These are phyloP conservation scores for Lepilemur septentrionalis DNA, from an alignment of 2,797 vertebrate genomes.

Conservation along the genomic window DNA sequence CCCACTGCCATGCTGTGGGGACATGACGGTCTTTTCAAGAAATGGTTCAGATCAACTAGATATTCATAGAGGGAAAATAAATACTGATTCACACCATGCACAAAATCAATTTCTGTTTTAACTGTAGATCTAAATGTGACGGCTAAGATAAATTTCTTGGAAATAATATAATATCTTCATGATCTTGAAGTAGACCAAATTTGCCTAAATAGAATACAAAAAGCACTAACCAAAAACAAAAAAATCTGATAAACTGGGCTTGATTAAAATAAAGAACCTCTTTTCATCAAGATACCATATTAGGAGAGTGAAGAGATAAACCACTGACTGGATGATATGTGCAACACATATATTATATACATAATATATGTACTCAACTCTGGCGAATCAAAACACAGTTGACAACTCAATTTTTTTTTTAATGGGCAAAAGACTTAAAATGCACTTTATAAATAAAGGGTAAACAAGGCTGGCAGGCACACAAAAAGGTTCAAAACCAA, in stretches of 20 bases:
- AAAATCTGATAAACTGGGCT: neutral
- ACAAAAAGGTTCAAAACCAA: neutral
- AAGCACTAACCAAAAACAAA: neutral
- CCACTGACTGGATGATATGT: too few species aligned
- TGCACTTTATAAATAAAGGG: neutral
- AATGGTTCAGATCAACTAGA: neutral
- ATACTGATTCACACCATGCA: neutral
- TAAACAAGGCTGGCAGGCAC: neutral
- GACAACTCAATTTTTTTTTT: neutral
- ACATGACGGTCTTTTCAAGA: neutral
- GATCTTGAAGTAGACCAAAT: neutral
- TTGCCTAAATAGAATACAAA: neutral
- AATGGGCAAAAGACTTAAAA: neutral
- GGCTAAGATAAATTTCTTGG: neutral
- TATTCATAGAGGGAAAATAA: neutral
- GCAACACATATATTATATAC: neutral
- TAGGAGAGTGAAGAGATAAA: neutral
- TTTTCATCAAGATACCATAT: neutral
- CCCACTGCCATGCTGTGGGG: neutral
- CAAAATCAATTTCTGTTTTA: neutral
- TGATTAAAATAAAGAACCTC: neutral
- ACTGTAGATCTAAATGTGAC: neutral
- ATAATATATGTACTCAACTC: neutral
- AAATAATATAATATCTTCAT: neutral
- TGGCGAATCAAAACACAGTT: neutral